Conservation (phyloP, 2,113 vertebrate species). For the Mirounga angustirostris region DNA sequence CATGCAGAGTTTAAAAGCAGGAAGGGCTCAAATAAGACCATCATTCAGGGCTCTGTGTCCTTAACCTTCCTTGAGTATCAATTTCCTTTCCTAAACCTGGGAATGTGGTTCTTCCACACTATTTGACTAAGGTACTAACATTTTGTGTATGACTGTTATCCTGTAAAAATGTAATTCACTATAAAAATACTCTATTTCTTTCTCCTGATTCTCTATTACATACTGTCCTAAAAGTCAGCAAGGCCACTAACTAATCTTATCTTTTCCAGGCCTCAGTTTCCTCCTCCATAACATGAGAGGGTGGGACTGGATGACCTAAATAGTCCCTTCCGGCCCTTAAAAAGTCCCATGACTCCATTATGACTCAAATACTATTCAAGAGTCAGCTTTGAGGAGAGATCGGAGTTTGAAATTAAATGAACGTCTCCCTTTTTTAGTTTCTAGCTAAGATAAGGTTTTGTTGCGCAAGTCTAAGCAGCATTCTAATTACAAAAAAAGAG, state of each 20-base stretch:
- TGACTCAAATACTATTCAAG: conserved; percentile 77
- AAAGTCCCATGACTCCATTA: conserved; percentile 73
- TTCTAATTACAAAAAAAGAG: conserved; percentile 35
- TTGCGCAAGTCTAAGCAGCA: not conserved
- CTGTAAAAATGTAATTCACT: conserved; percentile 38
- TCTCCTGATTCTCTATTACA: not conserved
- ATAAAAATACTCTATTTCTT: not conserved
- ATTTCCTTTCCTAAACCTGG: not conserved
- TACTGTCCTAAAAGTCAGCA: conserved; percentile 5
- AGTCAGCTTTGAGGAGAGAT: conserved; percentile 54
- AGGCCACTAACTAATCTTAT: conserved; percentile 61
- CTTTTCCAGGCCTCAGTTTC: conserved; percentile 73
- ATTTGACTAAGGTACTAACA: not conserved
- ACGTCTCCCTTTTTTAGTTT: conserved; percentile 37
- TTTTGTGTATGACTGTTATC: not conserved
- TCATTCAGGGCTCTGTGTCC: not conserved
- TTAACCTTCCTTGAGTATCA: not conserved
- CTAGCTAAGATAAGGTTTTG: conserved; percentile 46
- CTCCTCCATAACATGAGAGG: conserved; percentile 66
- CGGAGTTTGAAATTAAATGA: conserved; percentile 33
- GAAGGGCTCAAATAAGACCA: not conserved
- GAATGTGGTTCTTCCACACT: not conserved
- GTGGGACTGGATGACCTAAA: conserved; percentile 71
- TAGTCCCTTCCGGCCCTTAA: conserved; percentile 68
- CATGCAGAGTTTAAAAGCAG: conserved; percentile 17